phyloP scores from a whole-genome alignment of 2,797 vertebrate genomes.

The Graptemys geographica region DNA sequence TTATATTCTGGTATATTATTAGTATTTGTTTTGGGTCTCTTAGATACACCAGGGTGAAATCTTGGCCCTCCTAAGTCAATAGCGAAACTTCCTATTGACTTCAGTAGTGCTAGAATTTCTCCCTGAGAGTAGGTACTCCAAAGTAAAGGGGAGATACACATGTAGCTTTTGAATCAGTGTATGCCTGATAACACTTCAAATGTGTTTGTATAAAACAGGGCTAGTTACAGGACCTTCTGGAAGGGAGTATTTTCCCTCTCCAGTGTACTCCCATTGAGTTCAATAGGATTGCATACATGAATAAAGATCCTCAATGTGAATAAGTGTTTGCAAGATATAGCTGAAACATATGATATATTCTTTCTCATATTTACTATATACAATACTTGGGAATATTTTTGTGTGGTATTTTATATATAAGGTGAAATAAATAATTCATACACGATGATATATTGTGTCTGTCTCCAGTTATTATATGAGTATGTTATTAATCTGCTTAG shows the following conservation, averaged over 20 bases:
- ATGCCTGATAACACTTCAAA: background rate
- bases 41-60: slow-evolving; percentile 42
- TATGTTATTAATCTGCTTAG: slow-evolving; percentile 53
- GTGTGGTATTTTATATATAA: background rate
- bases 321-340: background rate
- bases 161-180: background rate
- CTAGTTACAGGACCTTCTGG: background rate
- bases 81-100: slow-evolving; percentile 23
- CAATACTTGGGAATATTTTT: slow-evolving; percentile 9
- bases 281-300: background rate
- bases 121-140: background rate
- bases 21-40: slow-evolving; percentile 40
- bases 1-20: slow-evolving; percentile 37
- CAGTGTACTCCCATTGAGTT: background rate
- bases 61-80: slow-evolving; percentile 17
- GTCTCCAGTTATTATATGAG: slow-evolving; percentile 54
- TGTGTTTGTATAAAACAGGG: background rate
- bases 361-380: slow-evolving; percentile 1
- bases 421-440: slow-evolving; percentile 66
- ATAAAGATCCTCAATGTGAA: background rate
- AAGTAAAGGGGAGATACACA: background rate
- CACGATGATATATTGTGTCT: slow-evolving; percentile 43
- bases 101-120: background rate
- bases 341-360: background rate
- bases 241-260: slow-evolving; percentile 8